Base-by-base conservation (phyloP, 2,888 invertebrate species). In the Drosophila subquinaria region DNA sequence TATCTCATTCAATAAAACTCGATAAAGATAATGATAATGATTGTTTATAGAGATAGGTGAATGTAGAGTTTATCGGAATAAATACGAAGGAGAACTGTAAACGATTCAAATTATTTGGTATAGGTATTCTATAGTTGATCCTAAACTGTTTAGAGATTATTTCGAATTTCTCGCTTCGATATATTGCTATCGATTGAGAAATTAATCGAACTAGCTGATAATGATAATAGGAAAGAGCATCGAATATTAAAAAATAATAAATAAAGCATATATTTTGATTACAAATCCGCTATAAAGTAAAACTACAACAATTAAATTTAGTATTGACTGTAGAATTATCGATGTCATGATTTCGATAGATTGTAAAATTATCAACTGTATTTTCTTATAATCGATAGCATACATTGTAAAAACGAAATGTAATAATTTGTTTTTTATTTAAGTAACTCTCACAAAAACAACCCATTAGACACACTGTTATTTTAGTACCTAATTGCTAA, bases 1-100 rank as follows among this genome's bases (percentile, higher is more conserved):
- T 63, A 63, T 20, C n/a, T 38, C 30, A 20, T 55, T 59, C 59
- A 59, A 59, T 59, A 38, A 59, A 48, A 48, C 43, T 30, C 8
- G 3, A 36, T 8, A 23, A 3, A 23, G 10, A 6, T 8, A 8
- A 30, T 10, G 3, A 38, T 8, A 2, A n/a, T 17, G 4, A 3
- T 43, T 40, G 35, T 15, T 42, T 42, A 36, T 36, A 42, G 52
- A 67, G 50, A 48, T 9, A n/a, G 47, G 47, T 9, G 47, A 8
- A n/a, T 30, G 10, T 8, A 1, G n/a, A 30, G 9, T 30, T 30
- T 30, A 48, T 30, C 30, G 30, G 13, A 27, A 27, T 30, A 3
- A 27, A 9, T 27, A 2, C 20, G 6, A 13, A 20, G 20, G 1
- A 23, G 11, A 43, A 2, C 4, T 11, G 5, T 1, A 20, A 5